Evolutionary conservation across 2,113 vertebrate genomes (phyloP).

Genomic region (Axis porcinus): DNA sequence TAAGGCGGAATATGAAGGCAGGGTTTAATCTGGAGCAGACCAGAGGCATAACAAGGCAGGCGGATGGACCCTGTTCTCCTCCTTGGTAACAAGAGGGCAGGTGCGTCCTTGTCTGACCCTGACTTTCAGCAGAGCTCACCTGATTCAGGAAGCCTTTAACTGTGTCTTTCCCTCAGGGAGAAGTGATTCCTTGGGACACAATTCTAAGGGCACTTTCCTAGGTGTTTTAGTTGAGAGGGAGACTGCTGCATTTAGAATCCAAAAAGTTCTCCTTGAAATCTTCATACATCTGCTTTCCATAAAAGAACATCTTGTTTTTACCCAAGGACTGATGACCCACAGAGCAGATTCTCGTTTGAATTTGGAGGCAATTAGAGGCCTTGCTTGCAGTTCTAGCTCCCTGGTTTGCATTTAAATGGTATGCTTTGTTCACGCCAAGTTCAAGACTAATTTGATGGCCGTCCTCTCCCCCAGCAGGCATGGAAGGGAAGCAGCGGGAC

Average conservation of each 20-base stretch:
- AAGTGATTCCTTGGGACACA: background rate
- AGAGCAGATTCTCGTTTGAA: slow-evolving; percentile 42
- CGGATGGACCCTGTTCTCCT: background rate
- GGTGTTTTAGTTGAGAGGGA: background rate
- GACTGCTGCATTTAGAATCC: background rate
- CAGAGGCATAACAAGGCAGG: background rate
- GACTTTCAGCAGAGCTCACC: background rate
- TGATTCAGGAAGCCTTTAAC: background rate
- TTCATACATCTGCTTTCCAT: background rate
- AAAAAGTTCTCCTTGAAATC: slow-evolving; percentile 13
- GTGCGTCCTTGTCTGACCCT: background rate
- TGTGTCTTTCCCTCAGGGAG: background rate
- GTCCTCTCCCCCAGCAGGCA: background rate
- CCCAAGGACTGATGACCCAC: slow-evolving; percentile 36
- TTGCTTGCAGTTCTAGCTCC: background rate
- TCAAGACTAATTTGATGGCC: slow-evolving; percentile 17
- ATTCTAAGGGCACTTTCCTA: background rate
- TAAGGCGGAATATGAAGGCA: background rate
- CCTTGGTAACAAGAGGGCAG: background rate
- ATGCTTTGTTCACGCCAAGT: slow-evolving; percentile 10
- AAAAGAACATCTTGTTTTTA: slow-evolving; percentile 45
- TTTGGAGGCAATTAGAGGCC: slow-evolving; percentile 49
- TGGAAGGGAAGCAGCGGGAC: background rate
- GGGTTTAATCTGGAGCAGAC: background rate
- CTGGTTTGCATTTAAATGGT: slow-evolving; percentile 38